Evolutionary conservation across 2,113 vertebrate species (phyloP), one percentile per base, ranked within the genome.

Genomic region (Urocynchramus pylzowi): DNA sequence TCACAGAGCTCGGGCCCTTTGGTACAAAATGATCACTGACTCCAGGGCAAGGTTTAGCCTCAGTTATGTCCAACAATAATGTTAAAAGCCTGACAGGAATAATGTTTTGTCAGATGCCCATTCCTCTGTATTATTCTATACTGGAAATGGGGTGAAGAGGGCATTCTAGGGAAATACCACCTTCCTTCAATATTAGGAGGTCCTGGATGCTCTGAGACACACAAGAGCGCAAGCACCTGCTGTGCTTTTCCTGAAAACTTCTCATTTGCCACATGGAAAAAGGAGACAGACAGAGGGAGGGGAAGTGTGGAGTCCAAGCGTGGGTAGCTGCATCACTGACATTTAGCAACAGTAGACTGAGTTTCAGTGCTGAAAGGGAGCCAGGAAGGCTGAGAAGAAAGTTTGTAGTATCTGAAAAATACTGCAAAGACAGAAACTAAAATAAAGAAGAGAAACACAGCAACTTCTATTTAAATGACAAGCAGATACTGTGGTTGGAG

Each of bases 271-370:
- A 80, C 95, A 83, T 56, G 86, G 94, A 64, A 42, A 89, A 69
- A 94, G 73, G 93, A 97, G 93, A 92, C 82, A 97, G 96, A 95
- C 94, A 97, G 87, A 95, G 94, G 91, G 95, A 96, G 95, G 95
- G 92, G 95, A 95, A 68, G 94, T 97, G 96, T 91, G 74, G 95
- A 87, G 89, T 90, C 88, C 73, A 35, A 27, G 87, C 14, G 93
- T 96, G 96, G 93, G 96, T 80, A 71, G 91, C 27, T 86, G 69
- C 80, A 78, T 56, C 15, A 17, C 94, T 97, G 97, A 95, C 97
- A 97, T 97, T 97, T 96, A 95, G 82, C 90, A 89, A 74, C 73
- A 80, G 89, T 44, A 93, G 93, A 87, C 75, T 96, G 93, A 87
- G 79, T 96, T 90, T 54, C 89, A 60, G 24, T 42, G 84, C 71